Evolutionary conservation across 2,797 vertebrate genomes (phyloP).

Genomic region (Myripristis jacobus): DNA sequence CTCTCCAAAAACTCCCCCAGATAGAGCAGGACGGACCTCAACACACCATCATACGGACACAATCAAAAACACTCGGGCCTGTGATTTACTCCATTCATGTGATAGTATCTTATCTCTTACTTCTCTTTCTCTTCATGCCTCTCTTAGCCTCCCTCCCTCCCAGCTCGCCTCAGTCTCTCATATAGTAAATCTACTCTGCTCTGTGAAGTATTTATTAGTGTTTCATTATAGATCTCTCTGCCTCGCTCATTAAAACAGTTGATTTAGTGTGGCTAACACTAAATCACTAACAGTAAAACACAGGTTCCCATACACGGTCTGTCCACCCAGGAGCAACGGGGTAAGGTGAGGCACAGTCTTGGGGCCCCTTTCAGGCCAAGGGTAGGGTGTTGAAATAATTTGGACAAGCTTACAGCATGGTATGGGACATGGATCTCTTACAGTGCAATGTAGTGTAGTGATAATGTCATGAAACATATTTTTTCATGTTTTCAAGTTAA

Average conservation of each 20-base stretch:
- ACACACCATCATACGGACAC: slow-evolving; percentile 41
- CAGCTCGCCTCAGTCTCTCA: slow-evolving; percentile 29
- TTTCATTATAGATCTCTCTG: slow-evolving; percentile 49
- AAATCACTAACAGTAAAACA: slow-evolving; percentile 42
- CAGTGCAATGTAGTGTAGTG: not conserved
- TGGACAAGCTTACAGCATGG: not conserved
- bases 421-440: not conserved
- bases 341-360: slow-evolving; percentile 36
- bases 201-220: slow-evolving; percentile 66
- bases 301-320: slow-evolving; percentile 18
- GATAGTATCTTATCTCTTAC: slow-evolving; percentile 69
- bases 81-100: slow-evolving; percentile 56
- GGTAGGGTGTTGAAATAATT: slow-evolving; percentile 1
- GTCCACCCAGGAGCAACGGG: slow-evolving; percentile 34
- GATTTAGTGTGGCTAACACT: slow-evolving; percentile 75
- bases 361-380: not conserved
- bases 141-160: slow-evolving; percentile 13
- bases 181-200: slow-evolving; percentile 63
- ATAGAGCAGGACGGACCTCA: slow-evolving; percentile 49
- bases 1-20: slow-evolving; percentile 40
- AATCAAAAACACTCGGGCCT: slow-evolving; percentile 5
- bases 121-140: slow-evolving; percentile 34
- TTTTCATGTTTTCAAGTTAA: slow-evolving; percentile 6
- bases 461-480: not conserved
- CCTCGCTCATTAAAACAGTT: slow-evolving; percentile 65